Conservation (phyloP, 2,888 invertebrate genomes). For the Eulithis testata region DNA sequence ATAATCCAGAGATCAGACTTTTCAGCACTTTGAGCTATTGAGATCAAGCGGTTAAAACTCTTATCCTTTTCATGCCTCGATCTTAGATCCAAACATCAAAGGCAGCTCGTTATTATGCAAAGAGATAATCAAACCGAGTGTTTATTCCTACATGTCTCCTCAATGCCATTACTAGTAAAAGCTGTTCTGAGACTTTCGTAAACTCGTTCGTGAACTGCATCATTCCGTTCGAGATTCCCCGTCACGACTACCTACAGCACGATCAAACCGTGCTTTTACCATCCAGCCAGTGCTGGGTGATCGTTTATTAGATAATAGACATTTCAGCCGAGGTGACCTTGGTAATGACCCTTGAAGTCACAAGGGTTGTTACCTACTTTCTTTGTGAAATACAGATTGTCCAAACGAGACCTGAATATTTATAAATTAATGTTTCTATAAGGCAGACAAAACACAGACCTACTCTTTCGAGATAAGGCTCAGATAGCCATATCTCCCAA, state of each 20-base stretch:
- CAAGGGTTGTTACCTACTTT: too few relatives aligned
- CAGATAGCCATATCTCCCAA: too few relatives aligned
- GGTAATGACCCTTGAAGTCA: background rate
- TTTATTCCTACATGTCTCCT: background rate
- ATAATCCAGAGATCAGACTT: too few relatives aligned
- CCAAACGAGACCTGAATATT: too few relatives aligned
- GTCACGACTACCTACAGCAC: conserved; percentile 8
- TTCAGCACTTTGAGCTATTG: background rate
- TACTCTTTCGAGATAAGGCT: too few relatives aligned
- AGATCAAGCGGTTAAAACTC: background rate
- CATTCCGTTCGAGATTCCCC: conserved; percentile 43
- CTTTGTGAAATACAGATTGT: too few relatives aligned
- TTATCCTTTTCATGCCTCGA: too few relatives aligned
- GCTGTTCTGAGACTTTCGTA: conserved; percentile 11
- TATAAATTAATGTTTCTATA: too few relatives aligned
- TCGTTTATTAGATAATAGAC: background rate
- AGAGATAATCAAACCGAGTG: too few relatives aligned
- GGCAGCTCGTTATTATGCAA: too few relatives aligned
- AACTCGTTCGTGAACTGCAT: conserved; percentile 45
- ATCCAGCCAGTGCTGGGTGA: background rate
- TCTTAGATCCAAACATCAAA: too few relatives aligned
- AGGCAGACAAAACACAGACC: too few relatives aligned
- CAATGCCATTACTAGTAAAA: conserved; percentile 5
- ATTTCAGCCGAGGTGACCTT: background rate
- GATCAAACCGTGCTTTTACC: conserved; percentile 5